These are phyloP conservation scores for Valencia hispanica DNA, from an alignment of 2,797 vertebrate genomes.

Conservation along the genomic window DNA sequence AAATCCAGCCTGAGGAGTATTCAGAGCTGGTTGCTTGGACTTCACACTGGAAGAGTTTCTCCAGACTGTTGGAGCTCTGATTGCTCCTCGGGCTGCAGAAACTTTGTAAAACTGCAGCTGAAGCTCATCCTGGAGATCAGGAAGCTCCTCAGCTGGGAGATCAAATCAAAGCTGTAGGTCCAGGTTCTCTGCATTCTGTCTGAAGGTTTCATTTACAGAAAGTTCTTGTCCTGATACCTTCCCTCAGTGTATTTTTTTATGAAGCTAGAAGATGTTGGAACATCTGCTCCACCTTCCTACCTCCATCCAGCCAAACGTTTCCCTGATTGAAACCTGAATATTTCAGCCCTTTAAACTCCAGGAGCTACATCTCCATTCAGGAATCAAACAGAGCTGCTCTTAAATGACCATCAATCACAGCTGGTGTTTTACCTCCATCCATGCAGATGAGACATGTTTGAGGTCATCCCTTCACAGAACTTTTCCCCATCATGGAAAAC, in stretches of 20 bases:
- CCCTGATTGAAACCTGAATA: background rate
- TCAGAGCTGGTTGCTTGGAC: slow-evolving; percentile 1
- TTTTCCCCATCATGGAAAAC: background rate
- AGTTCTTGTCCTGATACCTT: background rate
- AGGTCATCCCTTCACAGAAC: background rate
- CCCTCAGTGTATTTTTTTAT: no score
- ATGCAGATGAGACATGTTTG: background rate
- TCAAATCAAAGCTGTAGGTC: background rate
- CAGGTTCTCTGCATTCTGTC: background rate
- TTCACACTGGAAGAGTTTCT: no score
- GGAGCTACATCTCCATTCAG: background rate
- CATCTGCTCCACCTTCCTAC: background rate
- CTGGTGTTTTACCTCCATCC: background rate
- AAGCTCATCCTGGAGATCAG: no score
- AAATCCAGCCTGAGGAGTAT: no score
- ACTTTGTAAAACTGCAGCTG: background rate
- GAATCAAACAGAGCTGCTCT: background rate
- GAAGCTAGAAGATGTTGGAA: no score
- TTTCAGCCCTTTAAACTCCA: background rate
- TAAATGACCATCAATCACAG: no score
- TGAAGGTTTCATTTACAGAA: no score
- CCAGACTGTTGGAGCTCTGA: no score
- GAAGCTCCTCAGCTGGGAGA: no score
- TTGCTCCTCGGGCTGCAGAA: background rate
- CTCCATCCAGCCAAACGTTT: background rate